phyloP scores from a whole-genome alignment of 2,113 vertebrate genomes.

The Psophia crepitans region DNA sequence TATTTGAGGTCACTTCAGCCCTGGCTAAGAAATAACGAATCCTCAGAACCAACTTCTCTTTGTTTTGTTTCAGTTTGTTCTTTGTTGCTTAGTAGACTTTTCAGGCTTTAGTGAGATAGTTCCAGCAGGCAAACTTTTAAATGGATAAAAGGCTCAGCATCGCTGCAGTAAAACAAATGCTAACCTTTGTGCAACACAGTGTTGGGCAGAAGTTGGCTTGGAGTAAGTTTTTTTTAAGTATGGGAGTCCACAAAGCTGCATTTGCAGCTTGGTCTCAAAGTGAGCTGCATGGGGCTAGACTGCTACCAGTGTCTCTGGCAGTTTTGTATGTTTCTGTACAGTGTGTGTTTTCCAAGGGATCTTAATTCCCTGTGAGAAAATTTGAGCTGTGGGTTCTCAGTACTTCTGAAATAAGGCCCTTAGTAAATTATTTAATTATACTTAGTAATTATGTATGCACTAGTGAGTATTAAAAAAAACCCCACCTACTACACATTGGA shows the following conservation, averaged over 20 bases:
- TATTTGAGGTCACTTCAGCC: not conserved
- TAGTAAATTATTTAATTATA: not conserved
- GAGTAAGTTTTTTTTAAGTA: not conserved
- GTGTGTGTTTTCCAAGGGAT: not conserved
- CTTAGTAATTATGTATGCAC: not conserved
- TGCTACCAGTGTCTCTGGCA: not conserved
- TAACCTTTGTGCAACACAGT: not conserved
- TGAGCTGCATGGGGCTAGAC: not conserved
- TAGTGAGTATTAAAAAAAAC: not conserved
- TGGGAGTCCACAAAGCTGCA: not conserved
- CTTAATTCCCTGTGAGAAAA: not conserved
- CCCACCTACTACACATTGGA: not conserved
- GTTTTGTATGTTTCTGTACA: not conserved
- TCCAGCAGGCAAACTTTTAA: not conserved
- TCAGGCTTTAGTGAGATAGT: not conserved
- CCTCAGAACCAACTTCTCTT: not conserved
- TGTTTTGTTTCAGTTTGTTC: slow-evolving; percentile 41
- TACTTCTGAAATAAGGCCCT: not conserved
- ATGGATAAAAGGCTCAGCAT: not conserved
- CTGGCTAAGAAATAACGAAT: not conserved
- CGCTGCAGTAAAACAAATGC: not conserved
- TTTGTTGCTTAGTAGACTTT: slow-evolving; percentile 35
- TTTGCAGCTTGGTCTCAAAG: too few species aligned
- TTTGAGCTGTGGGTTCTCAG: not conserved
- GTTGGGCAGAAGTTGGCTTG: not conserved